A percentile compares a stretch with the other conserved stretches of the same genome.
Conservation (phyloP, 37 sponge, comb jelly and placozoan species). For the Beroe ovata region DNA sequence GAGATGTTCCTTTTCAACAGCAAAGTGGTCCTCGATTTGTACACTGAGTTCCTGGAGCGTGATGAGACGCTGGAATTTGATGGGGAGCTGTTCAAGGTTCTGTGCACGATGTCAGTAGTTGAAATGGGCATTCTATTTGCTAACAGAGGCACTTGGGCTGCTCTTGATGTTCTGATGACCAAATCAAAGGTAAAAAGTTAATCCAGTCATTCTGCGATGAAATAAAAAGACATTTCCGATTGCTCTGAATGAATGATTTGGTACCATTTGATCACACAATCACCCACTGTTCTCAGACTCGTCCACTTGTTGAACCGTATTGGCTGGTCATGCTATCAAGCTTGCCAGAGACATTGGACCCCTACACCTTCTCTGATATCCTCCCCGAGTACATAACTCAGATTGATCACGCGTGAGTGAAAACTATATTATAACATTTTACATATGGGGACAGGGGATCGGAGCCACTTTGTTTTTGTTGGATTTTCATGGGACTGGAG, state of each 20-base stretch:
- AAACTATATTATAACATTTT: no score
- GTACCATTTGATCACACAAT: no score
- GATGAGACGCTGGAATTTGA: slow-evolving; percentile 1
- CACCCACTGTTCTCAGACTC: slow-evolving; percentile 42
- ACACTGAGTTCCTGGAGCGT: slow-evolving; percentile 7
- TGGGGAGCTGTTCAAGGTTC: slow-evolving; percentile 12
- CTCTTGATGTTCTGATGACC: slow-evolving; percentile 59
- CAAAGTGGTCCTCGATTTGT: slow-evolving; percentile 14
- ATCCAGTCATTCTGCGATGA: no score
- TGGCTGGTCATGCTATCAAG: slow-evolving; percentile 38
- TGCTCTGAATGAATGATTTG: no score
- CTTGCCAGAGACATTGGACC: slow-evolving; percentile 34
- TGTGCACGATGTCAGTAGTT: slow-evolving; percentile 21
- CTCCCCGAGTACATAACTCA: not conserved
- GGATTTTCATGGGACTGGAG: no score
- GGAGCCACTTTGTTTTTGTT: no score
- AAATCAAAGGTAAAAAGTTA: slow-evolving; percentile 20
- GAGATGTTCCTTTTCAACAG: not conserved
- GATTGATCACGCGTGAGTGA: no score
- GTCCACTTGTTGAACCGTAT: slow-evolving; percentile 9
- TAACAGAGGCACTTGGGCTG: slow-evolving; percentile 47
- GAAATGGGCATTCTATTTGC: slow-evolving; percentile 42
- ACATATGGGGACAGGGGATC: no score
- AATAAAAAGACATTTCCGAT: no score
- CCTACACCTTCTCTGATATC: not conserved